These are phyloP conservation scores for Zygothrica quintamaculata DNA, from an alignment of 2,888 invertebrate genomes.

Conservation along the genomic window DNA sequence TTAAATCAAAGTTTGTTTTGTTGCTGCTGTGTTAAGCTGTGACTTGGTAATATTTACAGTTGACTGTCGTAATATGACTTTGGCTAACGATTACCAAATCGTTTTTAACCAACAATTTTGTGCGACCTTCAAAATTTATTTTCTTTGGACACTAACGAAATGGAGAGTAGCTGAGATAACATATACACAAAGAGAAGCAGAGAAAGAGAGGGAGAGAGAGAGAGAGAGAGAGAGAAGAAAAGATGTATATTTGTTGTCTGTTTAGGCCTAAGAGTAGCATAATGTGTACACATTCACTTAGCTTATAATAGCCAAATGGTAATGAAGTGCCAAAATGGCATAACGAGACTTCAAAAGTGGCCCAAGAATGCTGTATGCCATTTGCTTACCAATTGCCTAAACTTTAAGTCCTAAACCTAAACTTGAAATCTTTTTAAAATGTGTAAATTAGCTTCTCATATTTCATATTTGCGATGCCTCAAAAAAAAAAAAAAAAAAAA, in stretches of 20 bases:
- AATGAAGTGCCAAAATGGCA: constrained; percentile 50
- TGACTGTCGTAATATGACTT: constrained; percentile 9
- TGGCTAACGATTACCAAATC: constrained; percentile 9
- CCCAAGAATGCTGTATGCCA: constrained; percentile 48
- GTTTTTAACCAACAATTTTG: constrained; percentile 9
- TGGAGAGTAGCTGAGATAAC: neutral
- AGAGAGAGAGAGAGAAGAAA: too few relatives aligned
- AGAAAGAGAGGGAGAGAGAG: too few relatives aligned
- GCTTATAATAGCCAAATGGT: constrained; percentile 49
- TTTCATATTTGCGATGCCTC: constrained; percentile 63
- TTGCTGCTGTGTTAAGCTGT: too few relatives aligned
- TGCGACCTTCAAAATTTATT: constrained; percentile 52
- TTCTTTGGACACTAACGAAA: neutral
- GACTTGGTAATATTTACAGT: too few relatives aligned
- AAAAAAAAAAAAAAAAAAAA: neutral
- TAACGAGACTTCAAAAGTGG: constrained; percentile 27
- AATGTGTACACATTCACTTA: constrained; percentile 65
- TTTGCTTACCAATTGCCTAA: constrained; percentile 45
- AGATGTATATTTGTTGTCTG: too few relatives aligned
- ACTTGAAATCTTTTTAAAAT: constrained; percentile 46
- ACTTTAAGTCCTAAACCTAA: constrained; percentile 2
- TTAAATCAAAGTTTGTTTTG: too few relatives aligned
- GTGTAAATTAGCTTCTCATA: constrained; percentile 71
- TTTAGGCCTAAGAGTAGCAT: too few relatives aligned
- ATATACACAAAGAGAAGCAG: neutral